Percentiles rank a stretch among this genome's conserved stretches.
phyloP scores from a whole-genome alignment of 2,888 invertebrate genomes.

The Limenitis camilla region DNA sequence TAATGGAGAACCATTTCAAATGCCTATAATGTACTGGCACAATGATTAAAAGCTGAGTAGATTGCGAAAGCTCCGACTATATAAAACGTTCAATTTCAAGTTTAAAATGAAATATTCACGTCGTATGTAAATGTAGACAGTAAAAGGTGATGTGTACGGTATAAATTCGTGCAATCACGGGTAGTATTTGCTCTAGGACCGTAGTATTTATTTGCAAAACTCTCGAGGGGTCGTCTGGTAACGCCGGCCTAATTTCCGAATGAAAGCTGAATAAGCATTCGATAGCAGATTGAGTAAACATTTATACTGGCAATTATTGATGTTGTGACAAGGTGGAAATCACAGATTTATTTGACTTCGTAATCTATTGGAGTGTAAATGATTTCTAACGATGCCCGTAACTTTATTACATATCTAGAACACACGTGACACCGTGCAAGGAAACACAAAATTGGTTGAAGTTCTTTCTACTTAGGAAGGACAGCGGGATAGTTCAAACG shows the following conservation, averaged over 20 bases:
- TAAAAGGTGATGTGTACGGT: conserved; percentile 19
- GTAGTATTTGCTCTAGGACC: conserved; percentile 49
- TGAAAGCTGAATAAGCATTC: conserved; percentile 57
- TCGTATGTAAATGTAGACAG: conserved; percentile 18
- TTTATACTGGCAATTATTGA: conserved; percentile 36
- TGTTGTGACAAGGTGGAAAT: conserved; percentile 17
- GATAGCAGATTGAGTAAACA: conserved; percentile 50
- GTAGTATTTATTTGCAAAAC: conserved; percentile 62
- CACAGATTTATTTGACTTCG: conserved; percentile 15
- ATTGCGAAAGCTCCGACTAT: conserved; percentile 1
- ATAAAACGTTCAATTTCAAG: neutral
- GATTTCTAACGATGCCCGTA: neutral
- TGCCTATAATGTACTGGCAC: neutral
- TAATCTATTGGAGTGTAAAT: conserved; percentile 3
- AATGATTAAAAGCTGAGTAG: neutral
- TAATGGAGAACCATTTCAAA: neutral
- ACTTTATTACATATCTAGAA: too few relatives aligned
- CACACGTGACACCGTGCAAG: too few relatives aligned
- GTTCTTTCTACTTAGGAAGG: too few relatives aligned
- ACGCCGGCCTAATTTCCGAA: conserved; percentile 53
- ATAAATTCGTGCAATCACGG: conserved; percentile 46
- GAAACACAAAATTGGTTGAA: too few relatives aligned
- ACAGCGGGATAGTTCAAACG: too few relatives aligned
- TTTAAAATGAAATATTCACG: conserved; percentile 1
- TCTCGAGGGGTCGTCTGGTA: conserved; percentile 48